Conservation (phyloP, 2,888 invertebrate genomes). For the Zygogramma bicolorata region DNA sequence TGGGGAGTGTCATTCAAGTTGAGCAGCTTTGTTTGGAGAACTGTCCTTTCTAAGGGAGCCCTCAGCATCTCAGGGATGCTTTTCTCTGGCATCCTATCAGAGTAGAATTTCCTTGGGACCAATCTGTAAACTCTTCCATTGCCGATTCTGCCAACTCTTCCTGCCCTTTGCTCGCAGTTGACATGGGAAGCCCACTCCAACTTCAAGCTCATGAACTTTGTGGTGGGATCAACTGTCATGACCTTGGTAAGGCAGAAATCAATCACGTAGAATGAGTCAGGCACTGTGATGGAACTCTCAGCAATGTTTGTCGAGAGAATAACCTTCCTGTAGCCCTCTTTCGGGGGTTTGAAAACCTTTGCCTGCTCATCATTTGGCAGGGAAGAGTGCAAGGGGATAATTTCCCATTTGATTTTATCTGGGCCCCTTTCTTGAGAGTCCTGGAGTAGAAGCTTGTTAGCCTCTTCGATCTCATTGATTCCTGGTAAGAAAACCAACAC, state of each 20-base stretch:
- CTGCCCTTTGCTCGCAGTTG: slow-evolving; percentile 90
- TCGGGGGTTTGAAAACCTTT: slow-evolving; percentile 73
- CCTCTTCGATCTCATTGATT: slow-evolving; percentile 84
- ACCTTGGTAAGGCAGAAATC: slow-evolving; percentile 94
- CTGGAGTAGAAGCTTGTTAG: slow-evolving; percentile 67
- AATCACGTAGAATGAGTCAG: slow-evolving; percentile 89
- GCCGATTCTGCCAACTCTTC: slow-evolving; percentile 90
- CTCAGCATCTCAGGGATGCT: slow-evolving; percentile 82
- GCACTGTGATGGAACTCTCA: slow-evolving; percentile 92
- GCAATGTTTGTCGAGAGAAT: slow-evolving; percentile 93
- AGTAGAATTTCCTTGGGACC: slow-evolving; percentile 76
- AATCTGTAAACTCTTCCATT: slow-evolving; percentile 89
- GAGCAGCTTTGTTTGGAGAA: slow-evolving; percentile 84
- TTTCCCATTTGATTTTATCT: slow-evolving; percentile 56
- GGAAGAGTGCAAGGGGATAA: slow-evolving; percentile 73
- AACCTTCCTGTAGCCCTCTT: slow-evolving; percentile 80
- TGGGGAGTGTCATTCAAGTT: slow-evolving; percentile 84
- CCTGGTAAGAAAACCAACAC: slow-evolving; percentile 93
- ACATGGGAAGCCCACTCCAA: slow-evolving; percentile 90
- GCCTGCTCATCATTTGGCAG: slow-evolving; percentile 77
- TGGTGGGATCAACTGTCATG: slow-evolving; percentile 78
- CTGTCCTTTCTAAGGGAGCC: slow-evolving; percentile 83
- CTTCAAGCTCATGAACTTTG: slow-evolving; percentile 84
- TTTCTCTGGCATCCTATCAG: slow-evolving; percentile 70
- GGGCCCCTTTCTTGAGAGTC: slow-evolving; percentile 6